Evolutionary conservation across 2,888 invertebrate species (phyloP).

Genomic region (Stenotaenia linearis): DNA sequence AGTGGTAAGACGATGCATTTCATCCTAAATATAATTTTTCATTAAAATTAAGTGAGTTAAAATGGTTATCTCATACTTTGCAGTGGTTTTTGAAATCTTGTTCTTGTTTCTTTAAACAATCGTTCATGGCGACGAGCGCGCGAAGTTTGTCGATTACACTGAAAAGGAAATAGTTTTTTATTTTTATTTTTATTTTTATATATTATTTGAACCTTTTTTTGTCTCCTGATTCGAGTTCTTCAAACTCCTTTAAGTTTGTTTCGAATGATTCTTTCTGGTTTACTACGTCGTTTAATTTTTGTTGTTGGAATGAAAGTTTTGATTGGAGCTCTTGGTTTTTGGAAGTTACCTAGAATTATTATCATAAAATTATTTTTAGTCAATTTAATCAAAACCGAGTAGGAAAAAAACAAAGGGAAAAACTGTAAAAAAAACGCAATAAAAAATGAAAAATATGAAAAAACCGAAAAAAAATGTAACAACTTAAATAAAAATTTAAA

Average conservation of each 20-base stretch:
- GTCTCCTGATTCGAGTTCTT: background rate
- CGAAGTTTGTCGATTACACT: conserved; percentile 45
- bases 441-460: too few relatives aligned
- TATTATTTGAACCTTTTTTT: background rate
- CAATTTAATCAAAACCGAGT: too few relatives aligned
- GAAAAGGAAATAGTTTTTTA: background rate
- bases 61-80: conserved; percentile 46
- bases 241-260: background rate
- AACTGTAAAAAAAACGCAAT: too few relatives aligned
- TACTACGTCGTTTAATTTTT: background rate
- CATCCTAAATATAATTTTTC: background rate
- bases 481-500: too few relatives aligned
- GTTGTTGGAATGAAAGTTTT: background rate
- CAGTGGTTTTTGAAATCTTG: conserved; percentile 68
- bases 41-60: background rate
- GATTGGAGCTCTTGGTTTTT: too few relatives aligned
- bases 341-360: too few relatives aligned
- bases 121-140: conserved; percentile 61
- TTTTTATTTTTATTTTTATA: too few relatives aligned
- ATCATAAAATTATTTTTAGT: too few relatives aligned
- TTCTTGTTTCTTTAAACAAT: conserved; percentile 66
- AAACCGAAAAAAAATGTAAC: too few relatives aligned
- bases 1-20: background rate
- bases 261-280: background rate
- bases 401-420: too few relatives aligned